Evolutionary conservation across 2,113 vertebrate species (phyloP).

Genomic region (Brachyhypopomus gauderio): DNA sequence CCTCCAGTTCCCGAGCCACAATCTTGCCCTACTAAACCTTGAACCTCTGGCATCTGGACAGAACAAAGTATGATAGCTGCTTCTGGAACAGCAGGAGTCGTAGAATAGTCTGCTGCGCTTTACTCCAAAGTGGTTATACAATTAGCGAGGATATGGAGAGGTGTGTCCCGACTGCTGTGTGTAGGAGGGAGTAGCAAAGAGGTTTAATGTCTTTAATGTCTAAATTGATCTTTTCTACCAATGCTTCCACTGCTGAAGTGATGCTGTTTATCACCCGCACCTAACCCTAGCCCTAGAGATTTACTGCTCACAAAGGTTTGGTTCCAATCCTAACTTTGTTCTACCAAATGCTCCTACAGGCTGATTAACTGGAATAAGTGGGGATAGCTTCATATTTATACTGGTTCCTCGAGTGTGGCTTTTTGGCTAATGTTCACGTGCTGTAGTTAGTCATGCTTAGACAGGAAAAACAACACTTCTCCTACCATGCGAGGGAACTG

Average conservation of each 20-base stretch:
- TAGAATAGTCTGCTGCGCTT: constrained; percentile 36
- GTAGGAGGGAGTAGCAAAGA: constrained; percentile 21
- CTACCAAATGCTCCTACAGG: background rate
- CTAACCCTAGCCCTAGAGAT: background rate
- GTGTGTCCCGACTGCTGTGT: constrained; percentile 46
- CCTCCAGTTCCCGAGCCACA: constrained; percentile 23
- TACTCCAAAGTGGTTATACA: constrained; percentile 48
- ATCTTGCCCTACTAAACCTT: constrained; percentile 30
- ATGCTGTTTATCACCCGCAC: background rate
- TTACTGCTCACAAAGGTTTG: background rate
- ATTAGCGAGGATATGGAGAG: constrained; percentile 48
- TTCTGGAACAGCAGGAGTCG: constrained; percentile 29
- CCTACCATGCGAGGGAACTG: constrained; percentile 85
- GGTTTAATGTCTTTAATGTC: constrained; percentile 35
- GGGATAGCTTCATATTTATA: background rate
- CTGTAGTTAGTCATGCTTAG: background rate
- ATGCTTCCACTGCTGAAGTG: constrained; percentile 20
- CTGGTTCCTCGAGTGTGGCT: too few relatives aligned
- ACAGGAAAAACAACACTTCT: constrained; percentile 24
- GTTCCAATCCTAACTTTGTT: background rate
- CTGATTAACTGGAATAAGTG: background rate
- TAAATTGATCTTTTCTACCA: constrained; percentile 38
- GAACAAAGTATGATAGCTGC: constrained; percentile 18
- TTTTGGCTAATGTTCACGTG: background rate
- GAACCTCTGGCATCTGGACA: constrained; percentile 19